phyloP scores from a whole-genome alignment of 2,888 invertebrate genomes.

The Synergus gifuensis region DNA sequence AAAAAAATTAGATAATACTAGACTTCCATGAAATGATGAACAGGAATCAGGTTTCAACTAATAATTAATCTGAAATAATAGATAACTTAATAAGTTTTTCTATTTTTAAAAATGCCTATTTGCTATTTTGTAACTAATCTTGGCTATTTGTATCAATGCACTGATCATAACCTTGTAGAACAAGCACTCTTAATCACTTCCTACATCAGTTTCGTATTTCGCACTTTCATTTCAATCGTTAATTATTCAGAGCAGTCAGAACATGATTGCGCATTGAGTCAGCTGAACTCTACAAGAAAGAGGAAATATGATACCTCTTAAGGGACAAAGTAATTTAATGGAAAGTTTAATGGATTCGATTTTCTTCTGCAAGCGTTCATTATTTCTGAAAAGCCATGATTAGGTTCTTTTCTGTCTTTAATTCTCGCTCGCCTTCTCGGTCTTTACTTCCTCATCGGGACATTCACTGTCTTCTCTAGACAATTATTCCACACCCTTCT shows the following conservation, averaged over 20 bases:
- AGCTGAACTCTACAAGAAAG: slow-evolving; percentile 6
- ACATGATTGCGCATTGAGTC: not conserved
- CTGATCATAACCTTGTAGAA: slow-evolving; percentile 36
- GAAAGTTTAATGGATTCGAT: slow-evolving; percentile 21
- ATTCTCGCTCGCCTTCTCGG: slow-evolving; percentile 8
- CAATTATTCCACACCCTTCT: slow-evolving; percentile 30
- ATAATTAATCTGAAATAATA: not conserved
- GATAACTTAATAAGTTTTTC: not conserved
- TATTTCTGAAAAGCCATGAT: slow-evolving; percentile 9
- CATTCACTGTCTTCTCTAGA: not conserved
- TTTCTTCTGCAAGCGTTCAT: not conserved
- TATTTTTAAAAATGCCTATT: not conserved
- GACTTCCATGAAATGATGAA: slow-evolving; percentile 1
- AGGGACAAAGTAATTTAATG: not conserved
- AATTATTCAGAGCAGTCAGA: slow-evolving; percentile 33
- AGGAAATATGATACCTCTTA: slow-evolving; percentile 26
- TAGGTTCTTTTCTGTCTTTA: not conserved
- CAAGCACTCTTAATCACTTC: slow-evolving; percentile 33
- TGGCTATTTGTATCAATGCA: not conserved
- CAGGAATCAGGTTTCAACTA: slow-evolving; percentile 2
- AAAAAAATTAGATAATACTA: slow-evolving; percentile 13
- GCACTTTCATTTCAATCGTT: slow-evolving; percentile 40
- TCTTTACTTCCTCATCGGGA: not conserved
- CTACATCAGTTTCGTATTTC: slow-evolving; percentile 38
- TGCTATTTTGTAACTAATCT: slow-evolving; percentile 20